Evolutionary conservation across 1,140 invertebrate species (phyloP), one percentile per base, ranked within the genome.

Genomic region (Microvelia longipes): DNA sequence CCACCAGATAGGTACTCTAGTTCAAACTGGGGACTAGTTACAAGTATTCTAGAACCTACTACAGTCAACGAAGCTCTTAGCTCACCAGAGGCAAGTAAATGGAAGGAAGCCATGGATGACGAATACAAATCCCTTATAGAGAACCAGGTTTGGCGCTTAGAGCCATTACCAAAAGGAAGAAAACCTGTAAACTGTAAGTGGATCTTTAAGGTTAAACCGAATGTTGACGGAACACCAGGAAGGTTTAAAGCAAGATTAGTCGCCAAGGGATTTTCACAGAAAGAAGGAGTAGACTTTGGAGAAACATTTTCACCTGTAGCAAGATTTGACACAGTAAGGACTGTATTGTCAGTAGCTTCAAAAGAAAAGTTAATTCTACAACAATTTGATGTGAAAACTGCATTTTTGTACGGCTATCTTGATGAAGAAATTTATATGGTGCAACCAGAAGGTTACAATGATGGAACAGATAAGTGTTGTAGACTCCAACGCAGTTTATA

Each of bases 381-480:
- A 15, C 19, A 29, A 71, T 2, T 29, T 35, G 26, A 69, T 67
- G 26, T 73, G 28, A 26, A 73, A 75, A 72, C 74, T 69, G 25
- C 67, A 69, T n/a, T 71, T 73, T 75, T 50, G 76, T 50, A 50
- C 19, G 35, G 35, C 35, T 19, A 50, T 19, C 35, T 50, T 11
- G 35, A 50, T 11, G 77, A 81, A 72, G 73, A 75, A 25, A 72
- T 80, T 1, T 80, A 74, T 68, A 79, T 81, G 76, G 66, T 75
- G 29, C 76, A 79, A 69, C 78, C 79, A 19, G 71, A 77, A 70
- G 77, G 75, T 27, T 74, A 68, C 68, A 24, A 69, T 15, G 67
- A 66, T 66, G 25, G 72, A 27, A 69, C 70, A 0, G 68, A 75
- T 60, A 25, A 69, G 26, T 76, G 76, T 29, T 79, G 74, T 29